Evolutionary conservation across 53 echinoderm and acorn worm species (phyloP), one percentile per base, ranked within the genome.

Genomic region (Henricia sp.): DNA sequence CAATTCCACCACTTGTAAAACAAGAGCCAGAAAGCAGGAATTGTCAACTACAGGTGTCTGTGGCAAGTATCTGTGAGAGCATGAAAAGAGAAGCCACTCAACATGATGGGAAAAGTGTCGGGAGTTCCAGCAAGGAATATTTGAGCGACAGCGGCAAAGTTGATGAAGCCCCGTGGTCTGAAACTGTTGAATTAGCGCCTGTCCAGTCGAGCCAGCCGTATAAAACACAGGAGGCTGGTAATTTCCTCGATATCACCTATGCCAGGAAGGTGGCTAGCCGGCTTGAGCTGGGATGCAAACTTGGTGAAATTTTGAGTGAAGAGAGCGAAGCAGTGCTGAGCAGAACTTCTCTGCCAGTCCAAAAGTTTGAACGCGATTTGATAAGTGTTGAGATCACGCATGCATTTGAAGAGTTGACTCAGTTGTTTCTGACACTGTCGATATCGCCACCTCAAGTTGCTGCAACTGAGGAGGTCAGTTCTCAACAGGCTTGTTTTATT

Each of bases 361-460:
- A 70, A 33, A 76, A 87, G 33, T 77, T 91, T 51, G 78, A 91
- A 55, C 75, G 91, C 30, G 92, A 72, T 10, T 84, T 84, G 68
- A 88, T 92, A 57, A 84, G 71, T 58, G 71, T 92, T 70, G 92
- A 92, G 68, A 27, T 88, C 20, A 77, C 92, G 20, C 88, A 82
- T 2, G 78, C 52, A n/a, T 82, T 84, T 52, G 83, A 69, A 32
- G 86, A 77, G 48, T 55, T 84, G 33, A 24, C 85, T 19, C 40
- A 71, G 19, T 53, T 90, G 10, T 85, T 85, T 54, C 74, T 76
- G 52, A 70, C 71, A 3, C 38, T 85, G 62, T 4, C 13, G 13
- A 17, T 11, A 25, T 76, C 84, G 25, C 53, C 68, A 41, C 67
- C 53, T 19, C 51, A 75, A n/a, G 67, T 42, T 29, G 70, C 43